phyloP scores from a whole-genome alignment of 2,888 invertebrate genomes.

The Ditylenchus weischeri region DNA sequence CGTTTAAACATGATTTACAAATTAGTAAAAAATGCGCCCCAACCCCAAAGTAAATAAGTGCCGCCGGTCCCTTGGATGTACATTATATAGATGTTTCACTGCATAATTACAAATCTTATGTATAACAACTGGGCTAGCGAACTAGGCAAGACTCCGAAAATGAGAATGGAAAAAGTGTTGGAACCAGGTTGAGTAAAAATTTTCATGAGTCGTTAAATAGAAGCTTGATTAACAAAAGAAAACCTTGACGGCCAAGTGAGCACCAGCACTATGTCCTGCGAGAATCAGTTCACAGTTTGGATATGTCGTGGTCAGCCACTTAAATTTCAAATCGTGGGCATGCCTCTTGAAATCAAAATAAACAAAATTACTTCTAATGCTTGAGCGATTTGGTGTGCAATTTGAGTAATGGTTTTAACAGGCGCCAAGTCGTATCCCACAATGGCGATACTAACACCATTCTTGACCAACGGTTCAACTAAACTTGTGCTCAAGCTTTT shows the following conservation, averaged over 20 bases:
- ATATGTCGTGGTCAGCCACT: constrained; percentile 7
- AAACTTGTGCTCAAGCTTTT: constrained; percentile 14
- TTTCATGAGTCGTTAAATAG: too few relatives aligned
- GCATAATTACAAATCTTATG: too few relatives aligned
- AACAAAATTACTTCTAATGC: not conserved
- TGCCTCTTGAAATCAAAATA: too few relatives aligned
- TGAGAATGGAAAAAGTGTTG: too few relatives aligned
- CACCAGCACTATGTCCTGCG: constrained; percentile 19
- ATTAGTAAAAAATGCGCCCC: too few relatives aligned
- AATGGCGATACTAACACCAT: constrained; percentile 15
- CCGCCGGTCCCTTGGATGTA: too few relatives aligned
- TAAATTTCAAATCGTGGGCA: not conserved
- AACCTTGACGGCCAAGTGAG: constrained; percentile 14
- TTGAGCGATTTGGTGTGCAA: constrained; percentile 10
- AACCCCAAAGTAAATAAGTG: too few relatives aligned
- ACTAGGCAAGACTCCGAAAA: not conserved
- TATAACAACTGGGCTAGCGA: too few relatives aligned
- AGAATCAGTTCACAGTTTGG: constrained; percentile 7
- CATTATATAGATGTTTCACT: too few relatives aligned
- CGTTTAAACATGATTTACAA: too few relatives aligned
- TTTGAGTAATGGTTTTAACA: constrained; percentile 1
- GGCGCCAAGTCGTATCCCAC: constrained; percentile 23
- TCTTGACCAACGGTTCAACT: constrained; percentile 12
- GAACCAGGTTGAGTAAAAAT: too few relatives aligned
- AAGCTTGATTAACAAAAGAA: not conserved